These are phyloP conservation scores for Paedocypris sp. DNA, from an alignment of 2,113 vertebrate species.

Conservation along the genomic window DNA sequence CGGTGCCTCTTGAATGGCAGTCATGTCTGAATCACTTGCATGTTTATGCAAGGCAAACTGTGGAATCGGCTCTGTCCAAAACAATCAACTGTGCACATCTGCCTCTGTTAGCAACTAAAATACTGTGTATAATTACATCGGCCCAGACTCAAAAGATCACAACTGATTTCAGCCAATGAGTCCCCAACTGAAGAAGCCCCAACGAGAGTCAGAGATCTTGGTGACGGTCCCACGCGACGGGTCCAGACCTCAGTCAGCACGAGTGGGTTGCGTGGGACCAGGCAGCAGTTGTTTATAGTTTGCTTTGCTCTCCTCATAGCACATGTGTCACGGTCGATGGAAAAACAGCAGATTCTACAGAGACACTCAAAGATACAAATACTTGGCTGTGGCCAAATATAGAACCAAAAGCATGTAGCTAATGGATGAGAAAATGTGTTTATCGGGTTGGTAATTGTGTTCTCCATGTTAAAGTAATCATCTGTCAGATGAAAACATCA, in stretches of 20 bases:
- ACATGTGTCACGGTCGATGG: conserved; percentile 33
- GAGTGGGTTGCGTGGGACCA: conserved; percentile 48
- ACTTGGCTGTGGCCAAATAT: conserved; percentile 26
- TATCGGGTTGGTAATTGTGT: not conserved
- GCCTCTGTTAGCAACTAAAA: conserved; percentile 29
- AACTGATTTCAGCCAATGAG: conserved; percentile 52
- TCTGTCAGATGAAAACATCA: not conserved
- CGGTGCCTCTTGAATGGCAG: conserved; percentile 54
- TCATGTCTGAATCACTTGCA: conserved; percentile 55
- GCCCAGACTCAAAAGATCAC: conserved; percentile 55
- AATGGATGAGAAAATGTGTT: conserved; percentile 3
- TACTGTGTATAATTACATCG: conserved; percentile 55
- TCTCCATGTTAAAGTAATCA: not conserved
- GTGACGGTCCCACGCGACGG: conserved; percentile 54
- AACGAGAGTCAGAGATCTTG: conserved; percentile 53
- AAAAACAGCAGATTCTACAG: conserved; percentile 25
- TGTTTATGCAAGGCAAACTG: conserved; percentile 68
- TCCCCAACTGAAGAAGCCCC: conserved; percentile 45
- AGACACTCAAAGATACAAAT: conserved; percentile 13
- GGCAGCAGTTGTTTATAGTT: conserved; percentile 41
- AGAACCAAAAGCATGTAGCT: not conserved
- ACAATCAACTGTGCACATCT: conserved; percentile 9
- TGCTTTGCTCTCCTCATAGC: conserved; percentile 24
- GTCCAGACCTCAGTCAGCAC: conserved; percentile 45
- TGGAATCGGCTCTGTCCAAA: conserved; percentile 11